Evolutionary conservation across 2,888 invertebrate genomes (phyloP), one percentile per base, ranked within the genome.

Genomic region (Drosophila lutescens): DNA sequence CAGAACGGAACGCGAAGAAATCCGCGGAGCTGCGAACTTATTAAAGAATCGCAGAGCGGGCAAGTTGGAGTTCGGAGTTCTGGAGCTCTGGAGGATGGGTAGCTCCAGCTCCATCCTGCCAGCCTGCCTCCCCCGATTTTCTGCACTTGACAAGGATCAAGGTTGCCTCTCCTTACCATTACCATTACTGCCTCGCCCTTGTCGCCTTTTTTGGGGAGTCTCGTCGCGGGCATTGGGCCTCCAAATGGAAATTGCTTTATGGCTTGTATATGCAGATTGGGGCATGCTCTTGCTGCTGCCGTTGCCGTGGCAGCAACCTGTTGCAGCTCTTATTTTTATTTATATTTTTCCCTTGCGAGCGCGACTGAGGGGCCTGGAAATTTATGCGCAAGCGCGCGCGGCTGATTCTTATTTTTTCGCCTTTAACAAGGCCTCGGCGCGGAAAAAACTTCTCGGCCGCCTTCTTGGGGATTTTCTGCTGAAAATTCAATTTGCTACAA

Each of bases 211-310:
- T 71, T 68, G 70, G 73, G 81, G 77, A 70, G 69, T 75, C 62
- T 34, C 34, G 12, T 4, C 12, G 4, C 34, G 12, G 66, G 74
- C 30, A 41, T 43, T 23, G 70, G 72, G 68, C 86, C 75, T 69
- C 78, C 71, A 71, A 88, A 89, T 89, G 88, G 89, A 90, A 89
- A 89, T 90, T 88, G 83, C 85, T 88, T 89, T 90, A 89, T 89
- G 82, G 89, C 89, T 90, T 88, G 88, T 90, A 89, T 89, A 89
- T 89, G 89, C 89, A 90, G 89, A 89, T 89, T 83, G 88, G 79
- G 62, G 74, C 56, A 55, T 73, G 47, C 71, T 38, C 71, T 65
- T 62, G 68, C 54, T 63, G 38, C 54, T 63, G 38, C 59, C 50
- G 77, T 70, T 80, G 81, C 26, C 26, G 26, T 26, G 6, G 26